Base-by-base conservation (phyloP, 2,797 vertebrate species). In the Oryzias dopingdopingensis region DNA sequence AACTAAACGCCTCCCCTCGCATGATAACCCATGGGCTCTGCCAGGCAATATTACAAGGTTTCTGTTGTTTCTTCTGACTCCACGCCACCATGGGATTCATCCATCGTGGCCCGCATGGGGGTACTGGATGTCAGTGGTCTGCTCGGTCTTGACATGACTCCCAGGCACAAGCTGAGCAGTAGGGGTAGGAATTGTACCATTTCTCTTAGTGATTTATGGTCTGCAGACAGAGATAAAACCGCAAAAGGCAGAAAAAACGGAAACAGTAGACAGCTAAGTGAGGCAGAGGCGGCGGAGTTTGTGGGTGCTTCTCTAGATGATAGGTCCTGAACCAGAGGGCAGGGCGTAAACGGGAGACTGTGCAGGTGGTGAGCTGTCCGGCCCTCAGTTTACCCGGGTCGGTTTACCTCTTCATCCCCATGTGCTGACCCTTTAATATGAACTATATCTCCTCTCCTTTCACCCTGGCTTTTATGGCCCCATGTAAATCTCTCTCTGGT, bases 121-220 rank as follows among this genome's bases (percentile, higher is more conserved):
- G 79, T 79, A 74, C 70, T 76, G 52, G 63, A 77, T 84, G 88
- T 90, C 82, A 82, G 73, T 69, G 70, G 77, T 80, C 79, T 61
- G 77, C 80, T 84, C 67, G 69, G 74, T 60, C 83, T 77, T 74
- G 82, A 86, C 63, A 61, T 84, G 74, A 77, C 88, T 89, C 47
- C 59, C 55, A 88, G 87, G 89, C 86, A 84, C 18, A 37, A 71
- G 77, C 72, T 59, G 44, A 81, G 82, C 73, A 56, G 57, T 26
- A 45, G 44, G 58, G 62, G 69, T 59, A 16, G 70, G 76, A 80
- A 58, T 66, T 56, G 68, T 62, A 47, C 73, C 62, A 72, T 81
- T 81, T 54, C 59, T 84, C 71, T 65, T 18, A 24, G 43, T 89
- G 86, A 92, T 92, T 91, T 89, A 91, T 89, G 78, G 70, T 48